Conservation (phyloP, 2,113 vertebrate species). For the Scopus umbretta region DNA sequence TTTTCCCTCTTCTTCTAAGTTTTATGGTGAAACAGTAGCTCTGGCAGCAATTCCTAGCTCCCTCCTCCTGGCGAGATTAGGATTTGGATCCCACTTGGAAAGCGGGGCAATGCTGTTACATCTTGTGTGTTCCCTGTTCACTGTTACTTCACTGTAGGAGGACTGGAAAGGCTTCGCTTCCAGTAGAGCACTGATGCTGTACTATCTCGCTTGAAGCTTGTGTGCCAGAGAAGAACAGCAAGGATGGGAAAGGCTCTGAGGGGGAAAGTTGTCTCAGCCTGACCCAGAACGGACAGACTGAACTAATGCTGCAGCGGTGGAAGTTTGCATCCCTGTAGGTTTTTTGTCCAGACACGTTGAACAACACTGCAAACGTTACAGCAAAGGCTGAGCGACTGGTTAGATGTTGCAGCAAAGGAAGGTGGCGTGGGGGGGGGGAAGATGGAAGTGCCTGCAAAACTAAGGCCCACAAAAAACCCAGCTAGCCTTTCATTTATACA, state of each 20-base stretch:
- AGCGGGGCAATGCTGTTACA: background rate
- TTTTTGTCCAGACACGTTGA: background rate
- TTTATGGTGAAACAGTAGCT: background rate
- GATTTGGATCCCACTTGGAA: background rate
- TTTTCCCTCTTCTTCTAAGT: background rate
- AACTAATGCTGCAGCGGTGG: background rate
- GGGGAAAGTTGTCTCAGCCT: background rate
- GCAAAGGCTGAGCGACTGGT: background rate
- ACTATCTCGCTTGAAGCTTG: background rate
- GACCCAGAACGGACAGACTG: background rate
- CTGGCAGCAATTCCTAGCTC: background rate
- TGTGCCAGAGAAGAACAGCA: background rate
- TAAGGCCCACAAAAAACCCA: background rate
- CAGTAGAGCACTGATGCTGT: background rate
- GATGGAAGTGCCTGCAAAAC: background rate
- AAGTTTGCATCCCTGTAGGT: background rate
- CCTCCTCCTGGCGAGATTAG: background rate
- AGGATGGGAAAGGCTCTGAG: background rate
- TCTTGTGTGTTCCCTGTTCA: background rate
- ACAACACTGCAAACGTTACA: accelerated
- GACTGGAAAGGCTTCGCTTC: background rate
- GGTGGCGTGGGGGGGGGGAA: too few species aligned
- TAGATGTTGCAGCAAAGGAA: background rate
- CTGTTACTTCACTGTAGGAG: background rate
- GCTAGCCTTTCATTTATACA: background rate